phyloP scores from a whole-genome alignment of 2,113 vertebrate species.

The Porphyrio hochstetteri region DNA sequence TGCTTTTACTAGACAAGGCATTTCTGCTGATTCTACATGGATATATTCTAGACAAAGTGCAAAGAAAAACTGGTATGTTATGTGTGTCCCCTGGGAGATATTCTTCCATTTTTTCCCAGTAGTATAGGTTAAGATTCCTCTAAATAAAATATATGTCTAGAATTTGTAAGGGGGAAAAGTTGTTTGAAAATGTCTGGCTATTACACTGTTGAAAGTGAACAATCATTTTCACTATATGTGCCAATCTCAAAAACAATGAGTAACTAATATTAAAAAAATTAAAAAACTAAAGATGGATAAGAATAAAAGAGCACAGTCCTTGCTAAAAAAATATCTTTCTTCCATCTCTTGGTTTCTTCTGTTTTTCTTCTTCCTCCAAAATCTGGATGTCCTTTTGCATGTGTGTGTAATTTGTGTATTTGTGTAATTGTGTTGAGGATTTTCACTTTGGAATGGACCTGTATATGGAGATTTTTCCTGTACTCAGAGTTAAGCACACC shows the following conservation, averaged over 20 bases:
- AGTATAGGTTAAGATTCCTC: neutral
- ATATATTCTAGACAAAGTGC: neutral
- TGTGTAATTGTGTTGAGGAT: neutral
- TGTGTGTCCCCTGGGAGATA: neutral
- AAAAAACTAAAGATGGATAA: neutral
- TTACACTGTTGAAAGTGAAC: neutral
- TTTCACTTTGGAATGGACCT: neutral
- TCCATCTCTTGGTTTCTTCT: neutral
- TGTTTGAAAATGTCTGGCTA: neutral
- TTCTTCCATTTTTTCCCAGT: neutral
- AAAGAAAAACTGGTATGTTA: neutral
- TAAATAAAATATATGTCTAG: neutral
- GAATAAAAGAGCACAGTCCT: neutral
- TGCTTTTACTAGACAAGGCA: neutral
- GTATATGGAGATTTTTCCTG: neutral
- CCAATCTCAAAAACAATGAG: neutral
- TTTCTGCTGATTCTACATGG: neutral
- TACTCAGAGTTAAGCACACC: neutral
- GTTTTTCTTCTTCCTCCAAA: neutral
- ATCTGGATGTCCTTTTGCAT: fast-evolving
- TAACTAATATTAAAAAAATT: neutral
- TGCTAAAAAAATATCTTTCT: neutral
- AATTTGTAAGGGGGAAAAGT: neutral
- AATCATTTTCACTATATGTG: neutral
- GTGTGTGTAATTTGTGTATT: neutral